Conservation (phyloP, 2,797 vertebrate species). For the Gobio occitaniae region DNA sequence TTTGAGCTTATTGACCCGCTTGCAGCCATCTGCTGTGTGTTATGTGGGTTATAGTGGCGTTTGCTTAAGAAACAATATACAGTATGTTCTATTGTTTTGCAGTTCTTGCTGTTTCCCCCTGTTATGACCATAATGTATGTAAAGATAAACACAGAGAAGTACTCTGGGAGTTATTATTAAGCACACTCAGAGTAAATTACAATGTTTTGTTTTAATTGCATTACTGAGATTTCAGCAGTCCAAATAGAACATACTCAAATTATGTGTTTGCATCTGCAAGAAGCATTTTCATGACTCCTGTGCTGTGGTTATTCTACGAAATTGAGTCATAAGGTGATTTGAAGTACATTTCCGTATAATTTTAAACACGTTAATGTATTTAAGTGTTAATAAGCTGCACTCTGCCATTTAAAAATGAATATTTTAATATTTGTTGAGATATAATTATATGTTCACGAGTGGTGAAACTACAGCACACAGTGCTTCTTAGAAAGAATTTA, state of each 20-base stretch:
- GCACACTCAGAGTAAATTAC: not conserved
- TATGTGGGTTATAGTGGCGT: not conserved
- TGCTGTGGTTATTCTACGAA: not conserved
- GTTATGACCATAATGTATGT: not conserved
- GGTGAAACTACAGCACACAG: not conserved
- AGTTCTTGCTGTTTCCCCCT: not conserved
- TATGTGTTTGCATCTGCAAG: not conserved
- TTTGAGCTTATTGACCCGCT: not conserved
- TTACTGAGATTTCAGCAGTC: not conserved
- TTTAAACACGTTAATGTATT: not conserved
- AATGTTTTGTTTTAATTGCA: not conserved
- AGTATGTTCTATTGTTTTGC: not conserved
- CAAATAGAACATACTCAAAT: not conserved
- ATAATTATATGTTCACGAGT: not conserved
- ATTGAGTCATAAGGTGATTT: not conserved
- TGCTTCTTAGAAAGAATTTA: not conserved
- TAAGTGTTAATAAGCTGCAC: not conserved
- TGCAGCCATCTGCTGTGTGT: conserved; percentile 14
- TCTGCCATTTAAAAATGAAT: not conserved
- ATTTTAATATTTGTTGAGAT: not conserved
- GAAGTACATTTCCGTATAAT: not conserved
- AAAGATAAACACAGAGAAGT: not conserved
- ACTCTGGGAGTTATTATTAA: not conserved
- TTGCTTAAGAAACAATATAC: not conserved
- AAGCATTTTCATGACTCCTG: not conserved